These are phyloP conservation scores for Psittacula derbiana DNA, from an alignment of 2,797 vertebrate species.

Conservation along the genomic window DNA sequence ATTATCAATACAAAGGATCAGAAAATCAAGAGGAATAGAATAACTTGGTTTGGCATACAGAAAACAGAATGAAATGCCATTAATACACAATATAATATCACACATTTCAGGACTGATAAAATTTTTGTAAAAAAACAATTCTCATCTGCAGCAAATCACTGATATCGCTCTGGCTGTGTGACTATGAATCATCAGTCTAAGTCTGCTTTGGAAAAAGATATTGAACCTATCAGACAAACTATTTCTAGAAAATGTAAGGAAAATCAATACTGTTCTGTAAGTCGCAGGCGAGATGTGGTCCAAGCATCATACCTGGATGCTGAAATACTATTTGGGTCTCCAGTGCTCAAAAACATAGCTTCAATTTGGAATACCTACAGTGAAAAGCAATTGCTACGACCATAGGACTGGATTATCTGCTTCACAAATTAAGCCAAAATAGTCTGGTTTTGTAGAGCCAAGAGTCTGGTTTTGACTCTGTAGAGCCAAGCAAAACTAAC, in stretches of 20 bases:
- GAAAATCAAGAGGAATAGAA: background rate
- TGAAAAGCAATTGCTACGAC: background rate
- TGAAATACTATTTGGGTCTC: background rate
- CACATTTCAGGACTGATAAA: background rate
- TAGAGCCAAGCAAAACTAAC: background rate
- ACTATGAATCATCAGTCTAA: background rate
- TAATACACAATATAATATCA: background rate
- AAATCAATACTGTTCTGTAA: slow-evolving; percentile 19
- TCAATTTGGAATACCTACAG: background rate
- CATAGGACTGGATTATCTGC: background rate
- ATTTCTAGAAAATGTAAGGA: background rate
- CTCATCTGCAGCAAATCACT: background rate
- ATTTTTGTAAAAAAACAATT: background rate
- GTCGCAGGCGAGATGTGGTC: background rate
- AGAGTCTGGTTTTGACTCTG: background rate
- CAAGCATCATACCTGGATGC: background rate
- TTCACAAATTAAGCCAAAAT: background rate
- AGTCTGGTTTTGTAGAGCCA: background rate
- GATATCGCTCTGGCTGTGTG: background rate
- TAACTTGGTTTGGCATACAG: background rate
- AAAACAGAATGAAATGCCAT: background rate
- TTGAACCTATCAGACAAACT: background rate
- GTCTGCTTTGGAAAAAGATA: background rate
- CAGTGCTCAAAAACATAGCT: background rate
- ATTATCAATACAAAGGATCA: background rate